Evolutionary conservation across 1,140 invertebrate genomes (phyloP), one percentile per base, ranked within the genome.

Genomic region (Ips typographus): DNA sequence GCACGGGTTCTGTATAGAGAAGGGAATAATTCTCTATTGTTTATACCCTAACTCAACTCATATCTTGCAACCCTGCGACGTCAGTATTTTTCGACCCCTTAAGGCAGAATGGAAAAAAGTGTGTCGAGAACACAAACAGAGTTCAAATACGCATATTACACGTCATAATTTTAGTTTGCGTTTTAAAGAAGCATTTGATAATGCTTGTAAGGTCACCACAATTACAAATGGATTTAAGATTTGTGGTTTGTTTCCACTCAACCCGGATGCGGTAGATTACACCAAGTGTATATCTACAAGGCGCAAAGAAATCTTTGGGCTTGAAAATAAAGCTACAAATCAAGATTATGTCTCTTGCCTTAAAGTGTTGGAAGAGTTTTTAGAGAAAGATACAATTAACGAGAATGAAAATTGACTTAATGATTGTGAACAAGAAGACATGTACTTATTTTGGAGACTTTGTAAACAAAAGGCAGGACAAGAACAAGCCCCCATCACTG

Each of bases 31-130:
- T 53, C 56, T 81, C n/a, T 68, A 77, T 58, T 75, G 62, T 2
- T 67, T 80, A 2, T 74, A 70, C 60, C 78, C 79, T n/a, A 82
- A 82, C 72, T 70, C 77, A 3, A 81, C 79, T 1, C 78, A 80
- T 58, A 78, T 81, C 44, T 58, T 79, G 4, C 79, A 82, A 68
- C 80, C 81, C 53, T 71, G 73, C 52, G 82, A 83, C 70, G 78
- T 81, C 38, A 51, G 70, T 40, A 72, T 79, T 22, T 81, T 81
- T 53, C 52, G 70, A 42, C 70, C 77, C 4, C 53, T 81, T 8
- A 81, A 81, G 74, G 40, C 42, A 53, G 66, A 51, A 0, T 81
- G 79, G 77, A 73, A 70, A 68, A 44, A 61, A 67, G 70, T 2
- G 5, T 44, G 38, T 49, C 22, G 38, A 58, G 38, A 7, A 49